Evolutionary conservation across 2,888 invertebrate genomes (phyloP), one percentile per base, ranked within the genome.

Genomic region (Hoplodrina blanda): DNA sequence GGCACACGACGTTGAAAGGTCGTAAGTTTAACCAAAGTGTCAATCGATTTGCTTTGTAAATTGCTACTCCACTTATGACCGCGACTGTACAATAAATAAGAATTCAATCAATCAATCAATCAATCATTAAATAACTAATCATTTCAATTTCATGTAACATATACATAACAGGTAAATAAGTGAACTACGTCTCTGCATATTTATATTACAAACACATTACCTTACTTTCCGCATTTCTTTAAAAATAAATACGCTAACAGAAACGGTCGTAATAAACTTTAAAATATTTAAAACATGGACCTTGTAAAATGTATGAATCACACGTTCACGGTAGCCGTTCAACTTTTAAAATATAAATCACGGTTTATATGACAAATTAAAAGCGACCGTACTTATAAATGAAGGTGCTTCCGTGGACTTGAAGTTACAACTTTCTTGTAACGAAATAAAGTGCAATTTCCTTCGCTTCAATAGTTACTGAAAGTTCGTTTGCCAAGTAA

Each of bases 281-380:
- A 72, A 74, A 65, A 80, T 71, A 83, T 81, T 76, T 76, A 73
- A 73, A 76, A 73, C 64, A 68, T 69, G 65, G 73, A 69, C 72
- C 44, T 53, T 67, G 62, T 54, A 72, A 73, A 71, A 62, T 61
- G 44, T 62, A 82, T 75, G 74, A 73, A 62, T 78, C 80, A 80
- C 74, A 81, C 76, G 69, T 83, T 73, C 56, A 52, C 71, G 62
- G 80, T 70, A 74, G 53, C 68, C 65, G 73, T 76, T 84, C 73
- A 82, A 81, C 72, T 81, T 82, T 84, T 75, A 76, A 80, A 84
- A 80, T 83, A 81, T 84, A 83, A 84, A 79, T 84, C 84, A 84
- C 67, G 67, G 76, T 84, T 82, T 82, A 82, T 76, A 81, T 83
- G 80, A 82, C 81, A 84, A 83, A 84, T 84, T 84, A 83, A 84